Conservation (phyloP, 2,888 invertebrate species). For the Dioctria linearis region DNA sequence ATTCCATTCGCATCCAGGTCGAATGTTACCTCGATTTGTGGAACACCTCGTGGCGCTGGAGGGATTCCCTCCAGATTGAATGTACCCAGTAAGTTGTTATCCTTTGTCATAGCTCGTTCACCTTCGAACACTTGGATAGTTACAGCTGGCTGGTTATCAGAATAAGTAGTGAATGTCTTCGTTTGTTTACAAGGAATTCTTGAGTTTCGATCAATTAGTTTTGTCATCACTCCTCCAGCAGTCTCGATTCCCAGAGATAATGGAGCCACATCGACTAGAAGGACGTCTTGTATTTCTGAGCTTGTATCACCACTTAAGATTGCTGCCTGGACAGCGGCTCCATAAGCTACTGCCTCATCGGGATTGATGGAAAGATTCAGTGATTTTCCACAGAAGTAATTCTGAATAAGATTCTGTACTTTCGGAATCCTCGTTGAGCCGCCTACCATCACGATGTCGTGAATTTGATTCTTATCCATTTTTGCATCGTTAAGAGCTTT, state of each 20-base stretch:
- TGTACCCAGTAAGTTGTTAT: slow-evolving; percentile 94
- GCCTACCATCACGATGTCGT: slow-evolving; percentile 88
- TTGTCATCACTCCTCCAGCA: slow-evolving; percentile 85
- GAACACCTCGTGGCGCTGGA: slow-evolving; percentile 92
- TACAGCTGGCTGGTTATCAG: slow-evolving; percentile 86
- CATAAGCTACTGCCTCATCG: slow-evolving; percentile 86
- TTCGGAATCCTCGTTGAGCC: slow-evolving; percentile 87
- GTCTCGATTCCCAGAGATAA: slow-evolving; percentile 84
- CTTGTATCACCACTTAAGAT: slow-evolving; percentile 81
- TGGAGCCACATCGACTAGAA: slow-evolving; percentile 79
- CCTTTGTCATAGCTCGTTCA: slow-evolving; percentile 91
- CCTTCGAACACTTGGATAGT: slow-evolving; percentile 83
- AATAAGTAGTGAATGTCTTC: slow-evolving; percentile 84
- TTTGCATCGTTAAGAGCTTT: slow-evolving; percentile 85
- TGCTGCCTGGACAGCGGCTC: slow-evolving; percentile 83
- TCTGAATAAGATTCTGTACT: slow-evolving; percentile 81
- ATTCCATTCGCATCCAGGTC: slow-evolving; percentile 94
- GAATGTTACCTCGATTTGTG: slow-evolving; percentile 88
- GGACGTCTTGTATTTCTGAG: slow-evolving; percentile 81
- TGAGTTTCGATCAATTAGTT: slow-evolving; percentile 81
- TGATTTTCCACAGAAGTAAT: slow-evolving; percentile 82
- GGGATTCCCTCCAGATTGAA: slow-evolving; percentile 97
- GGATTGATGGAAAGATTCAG: slow-evolving; percentile 84
- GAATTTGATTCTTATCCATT: slow-evolving; percentile 81
- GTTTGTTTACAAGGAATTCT: slow-evolving; percentile 82